Conservation (phyloP, 2,888 invertebrate genomes). For the Bellardia pandia region DNA sequence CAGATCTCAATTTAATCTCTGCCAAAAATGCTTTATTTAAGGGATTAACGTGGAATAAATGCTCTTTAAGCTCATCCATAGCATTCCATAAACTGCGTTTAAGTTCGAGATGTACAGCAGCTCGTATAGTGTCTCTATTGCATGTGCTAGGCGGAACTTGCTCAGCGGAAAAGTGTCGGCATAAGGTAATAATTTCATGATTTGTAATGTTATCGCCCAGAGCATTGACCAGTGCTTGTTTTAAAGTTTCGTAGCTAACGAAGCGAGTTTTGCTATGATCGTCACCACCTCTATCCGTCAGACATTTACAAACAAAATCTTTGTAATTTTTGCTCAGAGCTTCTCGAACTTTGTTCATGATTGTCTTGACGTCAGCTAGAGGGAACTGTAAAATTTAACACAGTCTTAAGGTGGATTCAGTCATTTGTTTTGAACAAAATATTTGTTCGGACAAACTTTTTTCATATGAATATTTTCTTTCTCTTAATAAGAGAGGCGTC, state of each 20-base stretch:
- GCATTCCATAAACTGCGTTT: constrained; percentile 90
- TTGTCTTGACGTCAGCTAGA: constrained; percentile 88
- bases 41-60: constrained; percentile 86
- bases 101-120: constrained; percentile 89
- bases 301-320: constrained; percentile 90
- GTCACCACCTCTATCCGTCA: constrained; percentile 80
- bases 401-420: neutral
- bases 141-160: constrained; percentile 84
- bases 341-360: constrained; percentile 90
- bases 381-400: constrained; percentile 86
- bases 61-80: constrained; percentile 86
- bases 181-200: constrained; percentile 92
- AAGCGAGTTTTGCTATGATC: constrained; percentile 75
- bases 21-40: constrained; percentile 86
- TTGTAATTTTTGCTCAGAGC: constrained; percentile 89
- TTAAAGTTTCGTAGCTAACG: constrained; percentile 80
- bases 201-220: constrained; percentile 89
- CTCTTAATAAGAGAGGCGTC: too few relatives aligned
- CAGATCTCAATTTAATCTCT: constrained; percentile 86
- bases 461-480: too few relatives aligned
- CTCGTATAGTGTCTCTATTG: constrained; percentile 85
- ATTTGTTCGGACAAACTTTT: too few relatives aligned
- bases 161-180: constrained; percentile 89
- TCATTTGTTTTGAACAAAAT: too few relatives aligned
- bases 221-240: constrained; percentile 88